Evolutionary conservation across 1,140 invertebrate species (phyloP).

Genomic region (Teleogryllus occipitalis): DNA sequence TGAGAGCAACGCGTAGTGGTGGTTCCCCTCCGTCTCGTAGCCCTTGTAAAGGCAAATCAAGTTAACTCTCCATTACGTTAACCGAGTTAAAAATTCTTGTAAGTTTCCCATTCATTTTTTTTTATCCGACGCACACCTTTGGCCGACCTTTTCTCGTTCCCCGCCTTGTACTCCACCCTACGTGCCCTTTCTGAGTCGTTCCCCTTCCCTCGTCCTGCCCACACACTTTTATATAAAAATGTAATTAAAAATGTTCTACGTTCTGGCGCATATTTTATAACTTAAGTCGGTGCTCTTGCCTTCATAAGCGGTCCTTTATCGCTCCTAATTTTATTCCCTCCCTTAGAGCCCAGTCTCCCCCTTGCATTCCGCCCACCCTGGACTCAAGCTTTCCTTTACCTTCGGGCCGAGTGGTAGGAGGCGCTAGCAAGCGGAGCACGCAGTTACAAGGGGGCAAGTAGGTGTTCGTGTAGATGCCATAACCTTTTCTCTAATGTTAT

Average conservation of each 20-base stretch:
- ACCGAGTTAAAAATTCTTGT: constrained; percentile 1
- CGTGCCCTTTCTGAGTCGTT: not conserved
- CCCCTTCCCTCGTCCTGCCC: no score
- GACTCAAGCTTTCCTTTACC: not conserved
- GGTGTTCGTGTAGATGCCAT: not conserved
- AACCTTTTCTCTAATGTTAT: constrained; percentile 5
- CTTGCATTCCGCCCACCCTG: not conserved
- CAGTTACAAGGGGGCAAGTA: not conserved
- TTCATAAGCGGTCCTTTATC: constrained; percentile 4
- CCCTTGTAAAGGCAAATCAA: constrained; percentile 1
- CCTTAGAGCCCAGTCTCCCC: not conserved
- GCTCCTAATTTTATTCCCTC: not conserved
- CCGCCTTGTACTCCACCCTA: not conserved
- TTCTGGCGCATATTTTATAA: not conserved
- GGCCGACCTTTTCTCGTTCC: not conserved
- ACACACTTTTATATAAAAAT: not conserved
- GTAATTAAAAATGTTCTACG: constrained; percentile 5
- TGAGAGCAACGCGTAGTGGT: not conserved
- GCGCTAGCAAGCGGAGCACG: no score
- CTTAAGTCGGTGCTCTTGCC: not conserved
- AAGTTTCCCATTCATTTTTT: not conserved
- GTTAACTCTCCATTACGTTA: constrained; percentile 1
- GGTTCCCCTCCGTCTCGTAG: not conserved
- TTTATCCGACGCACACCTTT: not conserved
- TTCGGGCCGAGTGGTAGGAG: not conserved